Conservation (phyloP, 2,888 invertebrate species). For the Troides helena region DNA sequence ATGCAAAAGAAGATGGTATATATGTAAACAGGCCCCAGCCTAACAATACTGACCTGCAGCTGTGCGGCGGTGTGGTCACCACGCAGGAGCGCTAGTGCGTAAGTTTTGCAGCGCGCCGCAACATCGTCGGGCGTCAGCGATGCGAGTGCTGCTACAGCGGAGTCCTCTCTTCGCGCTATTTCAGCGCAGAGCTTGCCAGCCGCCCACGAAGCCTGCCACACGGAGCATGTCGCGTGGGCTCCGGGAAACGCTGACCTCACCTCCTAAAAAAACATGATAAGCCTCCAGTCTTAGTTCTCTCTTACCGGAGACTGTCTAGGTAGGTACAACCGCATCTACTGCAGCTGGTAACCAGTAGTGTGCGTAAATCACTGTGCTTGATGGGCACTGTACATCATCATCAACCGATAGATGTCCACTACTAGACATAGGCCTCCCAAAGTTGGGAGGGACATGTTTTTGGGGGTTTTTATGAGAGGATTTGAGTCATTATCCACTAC, state of each 20-base stretch:
- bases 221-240: slow-evolving; percentile 71
- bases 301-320: background rate
- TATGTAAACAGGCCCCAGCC: too few relatives aligned
- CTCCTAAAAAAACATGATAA: slow-evolving; percentile 42
- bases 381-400: too few relatives aligned
- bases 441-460: too few relatives aligned
- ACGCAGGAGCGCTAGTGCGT: slow-evolving; percentile 63
- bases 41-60: slow-evolving; percentile 48
- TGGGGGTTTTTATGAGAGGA: too few relatives aligned
- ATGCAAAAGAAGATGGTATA: too few relatives aligned
- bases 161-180: slow-evolving; percentile 19
- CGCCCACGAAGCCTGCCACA: slow-evolving; percentile 70
- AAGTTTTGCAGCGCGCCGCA: slow-evolving; percentile 62
- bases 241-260: slow-evolving; percentile 63
- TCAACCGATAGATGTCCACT: too few relatives aligned
- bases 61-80: slow-evolving; percentile 64
- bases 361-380: too few relatives aligned
- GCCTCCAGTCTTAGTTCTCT: background rate
- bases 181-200: slow-evolving; percentile 45
- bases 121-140: slow-evolving; percentile 46
- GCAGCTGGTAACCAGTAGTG: background rate
- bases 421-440: too few relatives aligned
- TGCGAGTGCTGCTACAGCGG: slow-evolving; percentile 31
- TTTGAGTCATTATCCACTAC: too few relatives aligned
- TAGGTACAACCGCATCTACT: background rate